Evolutionary conservation across 1,140 invertebrate species (phyloP), one percentile per base, ranked within the genome.

Genomic region (Choristoneura fumiferana): DNA sequence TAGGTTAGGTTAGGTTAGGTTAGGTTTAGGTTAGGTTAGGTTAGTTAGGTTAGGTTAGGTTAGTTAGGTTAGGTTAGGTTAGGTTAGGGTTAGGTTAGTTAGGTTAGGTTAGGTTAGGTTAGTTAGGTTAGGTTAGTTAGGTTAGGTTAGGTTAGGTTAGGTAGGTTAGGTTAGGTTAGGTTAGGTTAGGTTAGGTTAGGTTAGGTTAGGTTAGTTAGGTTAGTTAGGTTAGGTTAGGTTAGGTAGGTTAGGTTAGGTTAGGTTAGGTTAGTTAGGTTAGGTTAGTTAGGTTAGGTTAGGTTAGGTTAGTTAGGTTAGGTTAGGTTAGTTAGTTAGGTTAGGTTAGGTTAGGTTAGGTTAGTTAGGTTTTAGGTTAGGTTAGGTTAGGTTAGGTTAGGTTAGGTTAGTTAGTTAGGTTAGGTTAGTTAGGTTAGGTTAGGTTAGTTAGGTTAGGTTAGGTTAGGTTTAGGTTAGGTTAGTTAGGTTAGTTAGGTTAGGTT

Each of bases 171-270:
- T 37, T 37, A 37, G 36, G 36, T 37, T 37, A 37, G 36, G 36
- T 37, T 37, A 37, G 36, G 36, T 37, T 37, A 37, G 36, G 36
- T 37, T 37, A 37, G 36, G 36, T 37, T 37, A 37, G 36, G 36
- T 37, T 37, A 37, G 36, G 36, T 37, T 5, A 9, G 35, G 3
- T 3, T 37, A 37, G 35, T n/a, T n/a, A n/a, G n/a, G n/a, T n/a
- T n/a, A n/a, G n/a, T n/a, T n/a, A n/a, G n/a, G n/a, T n/a, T n/a
- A n/a, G n/a, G n/a, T n/a, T n/a, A n/a, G n/a, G n/a, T n/a, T n/a
- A n/a, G n/a, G n/a, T n/a, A n/a, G n/a, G n/a, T 37, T 37, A 37
- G 36, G 36, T 37, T 37, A 37, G 36, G 36, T 37, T 37, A 37
- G 36, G 36, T 37, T 37, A 37, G 36, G 36, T 37, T 37, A 37